phyloP scores from a whole-genome alignment of 2,797 vertebrate species.

The Alfaro cultratus region DNA sequence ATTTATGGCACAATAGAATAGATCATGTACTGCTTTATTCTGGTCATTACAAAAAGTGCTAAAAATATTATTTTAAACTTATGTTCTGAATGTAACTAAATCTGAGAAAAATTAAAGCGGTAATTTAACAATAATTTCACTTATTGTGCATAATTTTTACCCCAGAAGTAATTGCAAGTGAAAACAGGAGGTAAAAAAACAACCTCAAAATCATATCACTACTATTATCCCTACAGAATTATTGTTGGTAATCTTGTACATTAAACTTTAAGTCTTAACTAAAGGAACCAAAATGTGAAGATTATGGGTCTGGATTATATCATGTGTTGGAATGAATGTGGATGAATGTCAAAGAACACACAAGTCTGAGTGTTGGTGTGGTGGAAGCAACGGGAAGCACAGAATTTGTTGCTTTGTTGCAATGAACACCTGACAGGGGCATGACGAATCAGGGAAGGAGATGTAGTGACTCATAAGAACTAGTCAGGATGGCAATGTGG shows the following conservation, averaged over 20 bases:
- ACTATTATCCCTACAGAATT: neutral
- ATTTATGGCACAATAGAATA: neutral
- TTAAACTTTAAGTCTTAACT: neutral
- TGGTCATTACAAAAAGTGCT: neutral
- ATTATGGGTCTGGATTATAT: neutral
- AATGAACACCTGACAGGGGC: slow-evolving; percentile 5
- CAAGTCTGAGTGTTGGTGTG: neutral
- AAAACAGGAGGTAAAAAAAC: too few relatives aligned
- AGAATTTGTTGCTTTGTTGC: slow-evolving; percentile 1
- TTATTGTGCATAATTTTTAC: neutral
- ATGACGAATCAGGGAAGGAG: slow-evolving; percentile 7
- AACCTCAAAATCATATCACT: neutral
- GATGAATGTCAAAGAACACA: neutral
- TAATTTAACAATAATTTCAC: neutral
- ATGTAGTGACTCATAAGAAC: slow-evolving; percentile 4
- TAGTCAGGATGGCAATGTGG: neutral
- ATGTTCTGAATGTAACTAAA: neutral
- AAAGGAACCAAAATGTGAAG: neutral
- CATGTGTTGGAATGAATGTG: neutral
- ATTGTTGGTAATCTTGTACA: neutral
- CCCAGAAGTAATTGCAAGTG: neutral
- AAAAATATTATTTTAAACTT: neutral
- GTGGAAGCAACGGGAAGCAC: neutral
- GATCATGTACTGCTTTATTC: neutral
- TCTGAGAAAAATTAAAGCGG: neutral